Evolutionary conservation across 2,888 invertebrate species (phyloP).

Genomic region (Stenolophus ochropezus): DNA sequence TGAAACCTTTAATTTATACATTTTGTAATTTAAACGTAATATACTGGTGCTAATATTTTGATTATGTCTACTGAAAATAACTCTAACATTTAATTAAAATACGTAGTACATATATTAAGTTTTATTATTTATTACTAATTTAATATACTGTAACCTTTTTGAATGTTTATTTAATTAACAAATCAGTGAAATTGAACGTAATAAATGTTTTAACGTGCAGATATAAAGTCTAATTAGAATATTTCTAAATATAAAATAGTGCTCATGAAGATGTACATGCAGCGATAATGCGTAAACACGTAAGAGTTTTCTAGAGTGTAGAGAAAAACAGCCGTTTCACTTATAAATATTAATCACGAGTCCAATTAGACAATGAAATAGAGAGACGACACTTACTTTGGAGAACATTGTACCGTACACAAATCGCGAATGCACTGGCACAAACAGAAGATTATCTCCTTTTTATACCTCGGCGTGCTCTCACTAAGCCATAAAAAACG

Average conservation of each 20-base stretch:
- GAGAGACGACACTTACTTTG: constrained; percentile 37
- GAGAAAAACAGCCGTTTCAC: neutral
- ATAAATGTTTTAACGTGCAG: too few relatives aligned
- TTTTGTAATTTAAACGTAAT: too few relatives aligned
- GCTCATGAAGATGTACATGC: neutral
- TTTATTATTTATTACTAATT: neutral
- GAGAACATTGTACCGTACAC: constrained; percentile 38
- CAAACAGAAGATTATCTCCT: constrained; percentile 37
- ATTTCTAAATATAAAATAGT: neutral
- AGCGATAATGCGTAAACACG: neutral
- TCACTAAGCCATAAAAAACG: constrained; percentile 16
- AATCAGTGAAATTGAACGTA: too few relatives aligned
- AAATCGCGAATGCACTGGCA: constrained; percentile 28
- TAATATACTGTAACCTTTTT: neutral
- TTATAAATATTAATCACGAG: constrained; percentile 10
- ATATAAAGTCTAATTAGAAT: too few relatives aligned
- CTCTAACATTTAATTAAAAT: too few relatives aligned
- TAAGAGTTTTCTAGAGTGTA: neutral
- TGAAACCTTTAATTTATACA: too few relatives aligned
- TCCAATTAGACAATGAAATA: neutral
- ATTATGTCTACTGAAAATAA: too few relatives aligned
- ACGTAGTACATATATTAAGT: too few relatives aligned
- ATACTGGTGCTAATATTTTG: too few relatives aligned
- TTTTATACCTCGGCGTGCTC: constrained; percentile 38
- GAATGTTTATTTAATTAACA: neutral